Percentiles rank a stretch among this genome's conserved stretches.
phyloP scores from a whole-genome alignment of 2,113 vertebrate genomes.

The Chionodraco myersi region DNA sequence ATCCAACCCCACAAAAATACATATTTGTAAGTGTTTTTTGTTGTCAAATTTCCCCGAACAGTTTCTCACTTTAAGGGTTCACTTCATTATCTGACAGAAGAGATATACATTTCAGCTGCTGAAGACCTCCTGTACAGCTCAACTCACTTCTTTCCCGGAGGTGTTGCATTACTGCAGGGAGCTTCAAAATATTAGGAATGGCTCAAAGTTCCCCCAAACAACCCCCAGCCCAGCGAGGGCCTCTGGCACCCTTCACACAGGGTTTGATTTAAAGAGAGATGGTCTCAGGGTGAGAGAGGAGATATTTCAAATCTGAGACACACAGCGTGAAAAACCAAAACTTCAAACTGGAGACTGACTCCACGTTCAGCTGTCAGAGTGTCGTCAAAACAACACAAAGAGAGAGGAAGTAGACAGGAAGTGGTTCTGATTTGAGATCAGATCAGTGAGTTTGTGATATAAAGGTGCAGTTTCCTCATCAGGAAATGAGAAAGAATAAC shows the following conservation, averaged over 20 bases:
- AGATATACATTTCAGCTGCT: background rate
- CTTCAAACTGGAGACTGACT: background rate
- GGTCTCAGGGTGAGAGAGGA: conserved; percentile 21
- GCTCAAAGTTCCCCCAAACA: too few relatives aligned
- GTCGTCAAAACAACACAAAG: background rate
- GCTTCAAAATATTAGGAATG: conserved; percentile 15
- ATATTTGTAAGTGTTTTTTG: too few relatives aligned
- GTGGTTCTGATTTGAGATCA: conserved; percentile 28
- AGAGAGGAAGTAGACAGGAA: conserved; percentile 8
- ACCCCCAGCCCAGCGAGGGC: too few relatives aligned
- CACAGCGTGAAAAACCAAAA: conserved; percentile 22
- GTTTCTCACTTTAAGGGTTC: background rate
- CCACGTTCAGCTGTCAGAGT: conserved; percentile 23
- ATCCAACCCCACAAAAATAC: too few relatives aligned
- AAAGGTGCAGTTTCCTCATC: conserved; percentile 35
- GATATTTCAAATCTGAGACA: conserved; percentile 30
- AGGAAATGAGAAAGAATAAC: conserved; percentile 32
- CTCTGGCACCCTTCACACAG: conserved; percentile 12
- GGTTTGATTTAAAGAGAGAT: conserved; percentile 50
- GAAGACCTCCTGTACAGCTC: conserved; percentile 4
- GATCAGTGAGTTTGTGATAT: conserved; percentile 24
- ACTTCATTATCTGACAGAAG: conserved; percentile 11
- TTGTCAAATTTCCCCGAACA: too few relatives aligned
- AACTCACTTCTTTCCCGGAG: conserved; percentile 49
- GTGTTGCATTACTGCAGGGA: conserved; percentile 52